These are phyloP conservation scores for Saccostrea cuccullata DNA, from an alignment of 1,140 invertebrate genomes.

Conservation along the genomic window DNA sequence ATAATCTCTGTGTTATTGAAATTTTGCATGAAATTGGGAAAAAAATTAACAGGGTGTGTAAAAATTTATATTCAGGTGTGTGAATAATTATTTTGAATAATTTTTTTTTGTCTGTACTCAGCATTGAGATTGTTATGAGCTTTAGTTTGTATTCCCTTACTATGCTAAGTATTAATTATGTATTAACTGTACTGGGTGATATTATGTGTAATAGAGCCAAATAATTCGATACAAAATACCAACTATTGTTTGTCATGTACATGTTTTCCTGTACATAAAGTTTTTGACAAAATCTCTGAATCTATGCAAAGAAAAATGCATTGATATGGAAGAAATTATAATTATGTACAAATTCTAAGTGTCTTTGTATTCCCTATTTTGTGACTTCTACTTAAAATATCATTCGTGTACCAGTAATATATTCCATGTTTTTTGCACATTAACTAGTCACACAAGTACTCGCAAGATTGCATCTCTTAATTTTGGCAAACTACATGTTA, in stretches of 20 bases:
- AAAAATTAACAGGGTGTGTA: constrained; percentile 31
- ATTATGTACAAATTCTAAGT: not conserved
- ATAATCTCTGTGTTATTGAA: constrained; percentile 4
- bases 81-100: constrained; percentile 1
- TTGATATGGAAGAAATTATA: constrained; percentile 7
- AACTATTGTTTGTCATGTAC: not conserved
- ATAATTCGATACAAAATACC: not conserved
- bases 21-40: constrained; percentile 26
- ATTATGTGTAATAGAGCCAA: constrained; percentile 20
- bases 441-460: constrained; percentile 21
- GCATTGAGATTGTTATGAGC: constrained; percentile 30
- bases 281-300: not conserved
- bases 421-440: constrained; percentile 31
- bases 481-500: not conserved
- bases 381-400: constrained; percentile 26
- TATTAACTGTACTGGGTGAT: constrained; percentile 33
- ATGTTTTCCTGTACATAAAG: not conserved
- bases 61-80: constrained; percentile 31
- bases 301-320: constrained; percentile 32
- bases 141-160: constrained; percentile 36
- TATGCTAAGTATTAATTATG: constrained; percentile 32
- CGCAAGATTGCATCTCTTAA: constrained; percentile 7
- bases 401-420: constrained; percentile 25
- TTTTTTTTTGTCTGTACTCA: constrained; percentile 5
- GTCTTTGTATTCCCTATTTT: constrained; percentile 17